Conservation (phyloP, 2,797 vertebrate species). For the Rhabdomys pumilio region DNA sequence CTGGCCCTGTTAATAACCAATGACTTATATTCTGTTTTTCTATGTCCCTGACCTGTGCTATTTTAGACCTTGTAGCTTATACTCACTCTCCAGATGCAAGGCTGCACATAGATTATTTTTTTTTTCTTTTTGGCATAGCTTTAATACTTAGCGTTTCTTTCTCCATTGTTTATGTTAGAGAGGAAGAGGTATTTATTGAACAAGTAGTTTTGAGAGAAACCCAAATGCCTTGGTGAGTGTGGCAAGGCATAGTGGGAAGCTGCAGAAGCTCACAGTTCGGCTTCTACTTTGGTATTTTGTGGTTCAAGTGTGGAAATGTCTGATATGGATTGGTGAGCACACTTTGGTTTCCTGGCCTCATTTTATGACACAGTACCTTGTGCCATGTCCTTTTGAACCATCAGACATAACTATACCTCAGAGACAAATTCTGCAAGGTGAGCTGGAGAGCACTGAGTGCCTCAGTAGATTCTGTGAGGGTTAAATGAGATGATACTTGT, state of each 20-base stretch:
- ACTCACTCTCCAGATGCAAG: constrained; percentile 67
- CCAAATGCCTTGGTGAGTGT: background rate
- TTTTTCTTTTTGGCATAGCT: constrained; percentile 51
- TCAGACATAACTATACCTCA: background rate
- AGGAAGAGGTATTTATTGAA: constrained; percentile 44
- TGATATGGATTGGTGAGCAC: background rate
- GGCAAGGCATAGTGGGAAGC: background rate
- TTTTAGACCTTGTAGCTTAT: constrained; percentile 73
- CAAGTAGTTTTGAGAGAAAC: background rate
- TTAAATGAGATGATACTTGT: constrained; percentile 28
- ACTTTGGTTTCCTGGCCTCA: background rate
- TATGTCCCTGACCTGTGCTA: constrained; percentile 66
- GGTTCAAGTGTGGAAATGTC: background rate
- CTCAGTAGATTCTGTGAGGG: background rate
- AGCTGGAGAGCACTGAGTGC: background rate
- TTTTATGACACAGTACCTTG: background rate
- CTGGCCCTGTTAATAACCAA: constrained; percentile 84
- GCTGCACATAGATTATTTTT: background rate
- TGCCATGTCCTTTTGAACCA: background rate
- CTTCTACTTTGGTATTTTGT: background rate
- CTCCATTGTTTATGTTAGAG: background rate
- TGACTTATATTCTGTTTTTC: constrained; percentile 80
- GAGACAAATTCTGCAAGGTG: background rate
- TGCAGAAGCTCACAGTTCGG: background rate
- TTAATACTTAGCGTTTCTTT: constrained; percentile 32